Evolutionary conservation across 2,113 vertebrate genomes (phyloP).

Genomic region (Rhinolophus sinicus): DNA sequence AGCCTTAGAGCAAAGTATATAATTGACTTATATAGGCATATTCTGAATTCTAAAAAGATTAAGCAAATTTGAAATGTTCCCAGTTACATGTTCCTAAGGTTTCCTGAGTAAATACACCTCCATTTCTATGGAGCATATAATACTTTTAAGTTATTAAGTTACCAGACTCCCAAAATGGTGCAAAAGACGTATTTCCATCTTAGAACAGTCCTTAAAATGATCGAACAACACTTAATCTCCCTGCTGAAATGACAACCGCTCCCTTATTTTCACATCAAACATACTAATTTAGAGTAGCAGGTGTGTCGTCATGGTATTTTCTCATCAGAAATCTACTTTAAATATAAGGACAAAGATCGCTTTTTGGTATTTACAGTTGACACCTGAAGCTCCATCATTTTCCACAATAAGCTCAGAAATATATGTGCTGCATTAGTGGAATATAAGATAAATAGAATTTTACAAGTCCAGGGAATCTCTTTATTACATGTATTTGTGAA

Average conservation of each 20-base stretch:
- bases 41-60: constrained; percentile 72
- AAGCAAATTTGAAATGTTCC: constrained; percentile 75
- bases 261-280: constrained; percentile 35
- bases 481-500: neutral
- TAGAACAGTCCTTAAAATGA: constrained; percentile 51
- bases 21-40: constrained; percentile 59
- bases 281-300: constrained; percentile 40
- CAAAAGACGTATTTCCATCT: constrained; percentile 70
- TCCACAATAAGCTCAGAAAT: constrained; percentile 55
- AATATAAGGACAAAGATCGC: constrained; percentile 53
- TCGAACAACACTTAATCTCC: constrained; percentile 60
- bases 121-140: constrained; percentile 67
- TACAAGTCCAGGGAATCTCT: constrained; percentile 45
- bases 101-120: constrained; percentile 67
- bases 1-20: constrained; percentile 69
- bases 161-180: constrained; percentile 43
- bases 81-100: constrained; percentile 75
- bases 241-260: constrained; percentile 52
- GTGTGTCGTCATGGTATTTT: constrained; percentile 47
- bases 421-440: neutral
- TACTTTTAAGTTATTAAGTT: constrained; percentile 72
- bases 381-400: neutral
- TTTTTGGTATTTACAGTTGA: constrained; percentile 37
- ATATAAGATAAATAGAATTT: constrained; percentile 39
- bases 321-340: constrained; percentile 60